phyloP scores from a whole-genome alignment of 2,797 vertebrate species.

The Lindbergichthys nudifrons region DNA sequence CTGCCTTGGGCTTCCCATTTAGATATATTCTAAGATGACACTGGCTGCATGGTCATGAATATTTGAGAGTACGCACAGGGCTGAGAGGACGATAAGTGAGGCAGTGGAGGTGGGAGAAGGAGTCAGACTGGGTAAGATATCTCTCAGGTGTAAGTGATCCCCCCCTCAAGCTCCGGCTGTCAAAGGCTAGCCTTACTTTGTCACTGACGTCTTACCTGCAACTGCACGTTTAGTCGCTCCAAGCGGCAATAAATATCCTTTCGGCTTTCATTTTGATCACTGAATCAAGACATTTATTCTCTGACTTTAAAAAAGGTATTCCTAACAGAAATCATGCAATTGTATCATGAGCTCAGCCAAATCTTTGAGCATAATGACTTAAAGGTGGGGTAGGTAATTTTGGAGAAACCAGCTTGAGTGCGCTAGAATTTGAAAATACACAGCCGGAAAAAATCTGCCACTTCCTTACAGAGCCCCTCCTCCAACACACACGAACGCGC shows the following conservation, averaged over 20 bases:
- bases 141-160: constrained; percentile 66
- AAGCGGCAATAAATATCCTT: constrained; percentile 33
- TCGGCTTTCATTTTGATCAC: constrained; percentile 45
- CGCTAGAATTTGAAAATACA: too few species aligned
- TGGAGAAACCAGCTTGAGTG: too few species aligned
- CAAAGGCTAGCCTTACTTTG: constrained; percentile 59
- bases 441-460: too few species aligned
- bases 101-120: constrained; percentile 57
- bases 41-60: constrained; percentile 76
- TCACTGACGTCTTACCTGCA: constrained; percentile 59
- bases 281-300: constrained; percentile 36
- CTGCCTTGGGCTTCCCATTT: constrained; percentile 71
- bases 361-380: constrained; percentile 20
- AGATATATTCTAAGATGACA: constrained; percentile 73
- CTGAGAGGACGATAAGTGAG: constrained; percentile 56
- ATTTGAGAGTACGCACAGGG: constrained; percentile 69
- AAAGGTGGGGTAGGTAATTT: too few species aligned
- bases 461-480: too few species aligned
- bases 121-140: constrained; percentile 53
- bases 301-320: constrained; percentile 9
- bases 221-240: constrained; percentile 47
- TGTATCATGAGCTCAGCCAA: constrained; percentile 22
- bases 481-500: too few species aligned
- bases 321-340: constrained; percentile 23
- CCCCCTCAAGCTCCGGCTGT: constrained; percentile 54